A percentile compares a stretch with the other conserved stretches of the same genome.
Evolutionary conservation across 2,113 vertebrate species (phyloP).

Genomic region (Stomatorhinus ivindoensis): DNA sequence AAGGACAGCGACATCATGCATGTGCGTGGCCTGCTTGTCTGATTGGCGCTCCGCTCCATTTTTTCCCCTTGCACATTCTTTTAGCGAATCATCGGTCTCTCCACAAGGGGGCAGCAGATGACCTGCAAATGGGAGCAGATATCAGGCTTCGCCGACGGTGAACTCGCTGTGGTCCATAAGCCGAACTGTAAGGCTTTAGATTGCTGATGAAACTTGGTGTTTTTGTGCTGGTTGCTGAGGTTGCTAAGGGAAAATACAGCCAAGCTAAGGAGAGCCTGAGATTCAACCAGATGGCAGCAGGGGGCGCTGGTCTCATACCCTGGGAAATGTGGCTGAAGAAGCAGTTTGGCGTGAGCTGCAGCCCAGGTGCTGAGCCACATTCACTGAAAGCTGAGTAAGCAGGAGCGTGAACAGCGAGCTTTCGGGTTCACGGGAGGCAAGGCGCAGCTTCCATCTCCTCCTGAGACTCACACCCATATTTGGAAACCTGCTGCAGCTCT

Average conservation of each 20-base stretch:
- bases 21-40: not conserved
- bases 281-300: not conserved
- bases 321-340: not conserved
- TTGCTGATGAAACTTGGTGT: not conserved
- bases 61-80: not conserved
- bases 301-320: not conserved
- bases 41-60: not conserved
- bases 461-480: not conserved
- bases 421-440: not conserved
- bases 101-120: not conserved
- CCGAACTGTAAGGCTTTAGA: not conserved
- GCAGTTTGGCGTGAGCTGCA: not conserved
- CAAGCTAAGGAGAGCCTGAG: not conserved
- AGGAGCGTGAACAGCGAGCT: not conserved
- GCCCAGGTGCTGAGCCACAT: not conserved
- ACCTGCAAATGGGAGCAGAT: not conserved
- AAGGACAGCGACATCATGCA: not conserved
- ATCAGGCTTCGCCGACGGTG: not conserved
- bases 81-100: not conserved
- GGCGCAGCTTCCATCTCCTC: too few relatives aligned
- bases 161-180: not conserved
- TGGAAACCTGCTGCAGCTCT: not conserved
- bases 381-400: not conserved
- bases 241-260: not conserved
- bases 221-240: not conserved